These are phyloP conservation scores for Forbesichthys agassizii DNA, from an alignment of 2,113 vertebrate species.

Conservation along the genomic window DNA sequence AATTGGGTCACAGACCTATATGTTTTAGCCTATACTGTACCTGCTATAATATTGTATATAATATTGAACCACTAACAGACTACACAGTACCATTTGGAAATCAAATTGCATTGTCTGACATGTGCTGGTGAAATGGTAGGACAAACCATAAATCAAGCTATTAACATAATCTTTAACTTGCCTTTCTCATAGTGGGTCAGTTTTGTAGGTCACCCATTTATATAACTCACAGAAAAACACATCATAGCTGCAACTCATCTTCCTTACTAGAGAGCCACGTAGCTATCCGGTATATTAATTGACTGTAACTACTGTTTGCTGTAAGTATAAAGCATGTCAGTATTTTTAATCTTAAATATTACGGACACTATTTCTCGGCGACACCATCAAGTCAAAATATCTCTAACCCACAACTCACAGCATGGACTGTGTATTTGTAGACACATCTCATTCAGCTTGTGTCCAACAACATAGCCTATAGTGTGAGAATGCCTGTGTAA, in stretches of 20 bases:
- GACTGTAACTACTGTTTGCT: constrained; percentile 11
- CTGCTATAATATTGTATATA: no score
- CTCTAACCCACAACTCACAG: constrained; percentile 22
- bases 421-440: constrained; percentile 22
- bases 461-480: constrained; percentile 31
- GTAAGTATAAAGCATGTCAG: constrained; percentile 27
- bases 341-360: constrained; percentile 19
- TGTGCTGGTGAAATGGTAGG: constrained; percentile 29
- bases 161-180: constrained; percentile 20
- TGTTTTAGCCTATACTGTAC: no score
- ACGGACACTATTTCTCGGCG: constrained; percentile 21
- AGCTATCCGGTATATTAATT: constrained; percentile 21
- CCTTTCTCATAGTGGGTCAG: constrained; percentile 27
- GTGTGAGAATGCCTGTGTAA: constrained; percentile 33
- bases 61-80: no score
- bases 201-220: constrained; percentile 36
- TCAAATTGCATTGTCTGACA: neutral
- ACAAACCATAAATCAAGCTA: constrained; percentile 33
- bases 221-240: constrained; percentile 32
- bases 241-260: constrained; percentile 39
- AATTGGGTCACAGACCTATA: no score
- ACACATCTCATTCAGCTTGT: constrained; percentile 39
- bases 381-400: constrained; percentile 30
- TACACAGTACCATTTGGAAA: neutral
- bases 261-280: constrained; percentile 35